phyloP scores from a whole-genome alignment of 2,888 invertebrate genomes.

The Morinoia aosen region DNA sequence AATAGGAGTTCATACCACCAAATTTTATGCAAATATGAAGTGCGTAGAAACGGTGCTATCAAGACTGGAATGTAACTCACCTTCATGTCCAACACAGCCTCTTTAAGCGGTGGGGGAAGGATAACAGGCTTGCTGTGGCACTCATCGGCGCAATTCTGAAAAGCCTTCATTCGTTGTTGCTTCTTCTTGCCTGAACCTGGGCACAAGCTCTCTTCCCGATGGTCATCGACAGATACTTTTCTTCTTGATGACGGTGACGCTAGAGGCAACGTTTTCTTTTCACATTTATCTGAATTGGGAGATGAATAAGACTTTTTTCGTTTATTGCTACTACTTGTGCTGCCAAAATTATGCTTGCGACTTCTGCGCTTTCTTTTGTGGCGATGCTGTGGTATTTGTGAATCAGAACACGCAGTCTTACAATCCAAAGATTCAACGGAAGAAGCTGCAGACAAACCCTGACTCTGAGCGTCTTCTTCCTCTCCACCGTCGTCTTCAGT shows the following conservation, averaged over 20 bases:
- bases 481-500: constrained; percentile 60
- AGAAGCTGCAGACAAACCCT: constrained; percentile 38
- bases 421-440: constrained; percentile 28
- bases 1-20: too few species aligned
- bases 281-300: neutral
- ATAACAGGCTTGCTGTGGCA: constrained; percentile 16
- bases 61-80: constrained; percentile 53
- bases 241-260: neutral
- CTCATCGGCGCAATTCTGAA: neutral
- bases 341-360: constrained; percentile 14
- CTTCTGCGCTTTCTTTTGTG: constrained; percentile 31
- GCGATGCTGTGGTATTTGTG: neutral
- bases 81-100: constrained; percentile 65
- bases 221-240: constrained; percentile 22
- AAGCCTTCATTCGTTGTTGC: neutral
- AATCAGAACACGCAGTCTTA: neutral
- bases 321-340: neutral
- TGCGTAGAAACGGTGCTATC: too few species aligned
- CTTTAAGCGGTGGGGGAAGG: constrained; percentile 59
- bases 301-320: neutral
- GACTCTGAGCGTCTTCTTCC: constrained; percentile 54
- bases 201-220: neutral
- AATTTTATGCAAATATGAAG: too few species aligned
- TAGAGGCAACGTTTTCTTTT: neutral
- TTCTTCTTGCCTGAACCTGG: constrained; percentile 9